These are phyloP conservation scores for Portevinia maculata DNA, from an alignment of 2,888 invertebrate species.

Conservation along the genomic window DNA sequence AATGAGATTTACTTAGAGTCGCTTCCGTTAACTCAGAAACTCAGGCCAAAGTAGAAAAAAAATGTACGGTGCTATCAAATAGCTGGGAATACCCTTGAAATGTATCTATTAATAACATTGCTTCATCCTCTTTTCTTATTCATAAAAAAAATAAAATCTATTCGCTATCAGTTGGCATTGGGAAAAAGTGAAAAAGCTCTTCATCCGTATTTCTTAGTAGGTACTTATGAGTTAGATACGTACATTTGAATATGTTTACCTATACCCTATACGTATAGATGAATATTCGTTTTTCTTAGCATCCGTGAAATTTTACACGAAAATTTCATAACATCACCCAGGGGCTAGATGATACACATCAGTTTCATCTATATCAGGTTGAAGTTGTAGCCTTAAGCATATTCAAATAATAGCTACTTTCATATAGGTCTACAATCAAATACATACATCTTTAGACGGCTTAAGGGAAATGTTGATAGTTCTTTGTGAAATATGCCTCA, in stretches of 20 bases:
- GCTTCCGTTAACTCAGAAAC: too few relatives aligned
- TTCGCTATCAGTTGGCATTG: constrained; percentile 32
- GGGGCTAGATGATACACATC: too few relatives aligned
- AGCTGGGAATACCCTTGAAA: constrained; percentile 42
- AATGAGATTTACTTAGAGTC: too few relatives aligned
- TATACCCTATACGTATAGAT: too few relatives aligned
- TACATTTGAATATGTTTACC: constrained; percentile 9
- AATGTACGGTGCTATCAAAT: constrained; percentile 6
- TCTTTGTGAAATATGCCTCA: too few relatives aligned
- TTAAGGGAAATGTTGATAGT: too few relatives aligned
- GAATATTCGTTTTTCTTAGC: neutral
- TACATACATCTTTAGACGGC: neutral
- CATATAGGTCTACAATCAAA: neutral
- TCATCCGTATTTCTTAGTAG: constrained; percentile 11
- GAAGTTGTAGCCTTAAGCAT: too few relatives aligned
- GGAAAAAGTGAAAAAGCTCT: neutral
- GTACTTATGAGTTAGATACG: too few relatives aligned
- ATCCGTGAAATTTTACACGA: neutral
- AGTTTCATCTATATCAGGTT: too few relatives aligned
- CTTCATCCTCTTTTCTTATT: constrained; percentile 31
- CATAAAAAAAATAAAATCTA: neutral
- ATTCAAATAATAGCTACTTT: too few relatives aligned
- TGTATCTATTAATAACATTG: constrained; percentile 37
- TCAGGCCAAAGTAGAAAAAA: too few relatives aligned
- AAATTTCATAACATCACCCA: constrained; percentile 1